These are phyloP conservation scores for Halesus radiatus DNA, from an alignment of 1,140 invertebrate genomes.

Conservation along the genomic window DNA sequence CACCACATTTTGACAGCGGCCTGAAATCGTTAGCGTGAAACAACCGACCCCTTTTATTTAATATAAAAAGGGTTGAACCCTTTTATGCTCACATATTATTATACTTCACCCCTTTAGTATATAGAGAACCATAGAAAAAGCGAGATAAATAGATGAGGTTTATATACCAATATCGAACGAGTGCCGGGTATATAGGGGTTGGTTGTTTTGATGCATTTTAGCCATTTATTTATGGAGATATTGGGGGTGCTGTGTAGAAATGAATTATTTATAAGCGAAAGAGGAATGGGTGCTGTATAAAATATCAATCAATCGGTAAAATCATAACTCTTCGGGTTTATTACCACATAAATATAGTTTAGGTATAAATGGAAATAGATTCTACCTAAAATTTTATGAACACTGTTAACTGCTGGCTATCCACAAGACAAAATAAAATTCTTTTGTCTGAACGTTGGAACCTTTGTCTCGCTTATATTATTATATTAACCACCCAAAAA, in stretches of 20 bases:
- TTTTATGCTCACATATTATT: neutral
- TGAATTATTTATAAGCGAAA: constrained; percentile 27
- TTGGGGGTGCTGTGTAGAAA: neutral
- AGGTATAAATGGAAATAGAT: too few relatives aligned
- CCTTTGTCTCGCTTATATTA: too few relatives aligned
- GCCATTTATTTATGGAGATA: constrained; percentile 21
- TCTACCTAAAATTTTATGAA: too few relatives aligned
- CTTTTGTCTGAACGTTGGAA: too few relatives aligned
- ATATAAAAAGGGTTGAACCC: constrained; percentile 41
- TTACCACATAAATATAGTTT: too few relatives aligned
- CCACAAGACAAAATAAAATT: too few relatives aligned
- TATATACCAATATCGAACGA: neutral
- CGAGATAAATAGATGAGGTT: neutral
- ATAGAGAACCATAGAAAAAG: constrained; percentile 20
- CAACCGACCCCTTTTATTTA: constrained; percentile 35
- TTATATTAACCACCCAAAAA: too few relatives aligned
- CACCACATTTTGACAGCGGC: constrained; percentile 4
- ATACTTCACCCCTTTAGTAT: constrained; percentile 5
- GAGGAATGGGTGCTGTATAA: neutral
- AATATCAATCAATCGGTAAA: too few relatives aligned
- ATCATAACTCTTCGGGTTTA: too few relatives aligned
- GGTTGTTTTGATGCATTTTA: constrained; percentile 39
- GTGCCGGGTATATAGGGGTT: constrained; percentile 23
- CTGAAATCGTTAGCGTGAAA: constrained; percentile 31
- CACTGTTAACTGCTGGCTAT: too few relatives aligned